Conservation (phyloP, 2,888 invertebrate species). For the Rhagium mordax region DNA sequence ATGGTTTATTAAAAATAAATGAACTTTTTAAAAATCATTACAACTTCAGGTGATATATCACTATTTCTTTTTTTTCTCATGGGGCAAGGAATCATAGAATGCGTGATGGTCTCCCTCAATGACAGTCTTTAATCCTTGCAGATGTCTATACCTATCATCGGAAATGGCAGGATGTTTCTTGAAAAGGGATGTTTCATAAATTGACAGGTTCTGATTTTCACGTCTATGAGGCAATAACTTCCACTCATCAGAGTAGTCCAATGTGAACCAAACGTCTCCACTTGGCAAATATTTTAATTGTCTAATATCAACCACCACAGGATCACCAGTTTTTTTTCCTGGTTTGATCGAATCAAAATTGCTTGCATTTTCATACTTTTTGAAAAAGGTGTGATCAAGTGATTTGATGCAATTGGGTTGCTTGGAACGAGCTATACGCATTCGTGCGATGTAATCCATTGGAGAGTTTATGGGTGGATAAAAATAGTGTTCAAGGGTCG, state of each 20-base stretch:
- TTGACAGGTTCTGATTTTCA: neutral
- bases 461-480: conserved; percentile 30
- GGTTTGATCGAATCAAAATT: neutral
- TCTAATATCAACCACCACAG: conserved; percentile 15
- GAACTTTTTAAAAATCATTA: too few species aligned
- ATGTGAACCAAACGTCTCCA: conserved; percentile 3
- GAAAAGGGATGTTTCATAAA: neutral
- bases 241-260: conserved; percentile 1
- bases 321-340: conserved; percentile 2
- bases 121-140: neutral
- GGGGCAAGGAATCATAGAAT: conserved; percentile 9
- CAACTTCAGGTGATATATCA: neutral
- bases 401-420: conserved; percentile 9
- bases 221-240: neutral
- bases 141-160: neutral
- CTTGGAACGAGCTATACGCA: conserved; percentile 10
- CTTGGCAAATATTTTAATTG: conserved; percentile 19
- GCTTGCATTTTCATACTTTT: neutral
- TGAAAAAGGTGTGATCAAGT: neutral
- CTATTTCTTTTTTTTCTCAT: neutral
- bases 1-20: too few species aligned
- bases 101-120: conserved; percentile 12
- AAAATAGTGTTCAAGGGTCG: conserved; percentile 39
- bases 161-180: neutral
- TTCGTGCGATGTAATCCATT: conserved; percentile 20